Percentiles rank a stretch among this genome's conserved stretches.
Conservation (phyloP, 2,113 vertebrate genomes). For the Aramus guarauna region DNA sequence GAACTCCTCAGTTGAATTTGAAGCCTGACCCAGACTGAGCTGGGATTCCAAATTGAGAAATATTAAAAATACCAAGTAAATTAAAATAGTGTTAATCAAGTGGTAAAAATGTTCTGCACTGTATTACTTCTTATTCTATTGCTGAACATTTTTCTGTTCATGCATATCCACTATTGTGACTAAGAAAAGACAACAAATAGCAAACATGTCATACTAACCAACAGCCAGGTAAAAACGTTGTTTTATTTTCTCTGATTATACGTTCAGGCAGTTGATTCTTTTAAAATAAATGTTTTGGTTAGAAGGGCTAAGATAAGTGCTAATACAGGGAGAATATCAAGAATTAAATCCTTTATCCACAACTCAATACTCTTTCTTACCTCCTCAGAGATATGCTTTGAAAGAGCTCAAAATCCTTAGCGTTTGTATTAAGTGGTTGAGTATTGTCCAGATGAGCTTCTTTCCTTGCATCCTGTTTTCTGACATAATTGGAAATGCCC, state of each 20-base stretch:
- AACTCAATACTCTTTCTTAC: not conserved
- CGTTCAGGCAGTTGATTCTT: not conserved
- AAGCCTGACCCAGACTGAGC: not conserved
- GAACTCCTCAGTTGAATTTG: not conserved
- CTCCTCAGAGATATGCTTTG: not conserved
- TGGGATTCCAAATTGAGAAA: not conserved
- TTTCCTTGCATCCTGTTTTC: not conserved
- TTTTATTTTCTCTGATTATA: not conserved
- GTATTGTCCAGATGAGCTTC: not conserved
- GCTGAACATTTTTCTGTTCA: not conserved
- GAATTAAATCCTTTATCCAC: not conserved
- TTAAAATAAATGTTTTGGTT: not conserved
- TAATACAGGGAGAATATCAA: not conserved
- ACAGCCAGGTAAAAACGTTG: not conserved
- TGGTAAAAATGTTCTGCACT: not conserved
- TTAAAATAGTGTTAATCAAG: not conserved
- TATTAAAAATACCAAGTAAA: not conserved
- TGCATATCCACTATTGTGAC: rapidly evolving
- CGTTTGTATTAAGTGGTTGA: not conserved
- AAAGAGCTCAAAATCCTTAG: not conserved
- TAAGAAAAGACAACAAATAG: not conserved
- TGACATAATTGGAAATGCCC: not conserved
- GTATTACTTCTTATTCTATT: not conserved
- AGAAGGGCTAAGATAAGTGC: not conserved
- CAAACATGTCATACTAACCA: not conserved